These are phyloP conservation scores for Champsocephalus gunnari DNA, from an alignment of 2,797 vertebrate species.

Conservation along the genomic window DNA sequence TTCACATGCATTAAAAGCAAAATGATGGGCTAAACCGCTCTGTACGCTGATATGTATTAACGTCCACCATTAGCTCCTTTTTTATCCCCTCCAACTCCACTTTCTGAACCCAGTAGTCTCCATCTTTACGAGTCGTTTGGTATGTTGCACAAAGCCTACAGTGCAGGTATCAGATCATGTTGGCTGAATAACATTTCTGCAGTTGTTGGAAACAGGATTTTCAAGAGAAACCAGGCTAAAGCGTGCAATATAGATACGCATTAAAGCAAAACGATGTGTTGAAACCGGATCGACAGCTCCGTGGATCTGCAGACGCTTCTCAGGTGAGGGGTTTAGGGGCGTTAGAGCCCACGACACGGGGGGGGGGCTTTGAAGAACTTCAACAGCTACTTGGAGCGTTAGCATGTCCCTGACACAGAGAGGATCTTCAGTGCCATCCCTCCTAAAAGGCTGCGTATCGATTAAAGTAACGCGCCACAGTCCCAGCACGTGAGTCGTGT, in stretches of 20 bases:
- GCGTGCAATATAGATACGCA: too few species aligned
- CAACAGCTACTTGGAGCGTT: constrained; percentile 14
- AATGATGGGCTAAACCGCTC: too few species aligned
- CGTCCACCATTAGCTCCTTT: too few species aligned
- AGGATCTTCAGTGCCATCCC: neutral
- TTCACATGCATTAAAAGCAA: too few species aligned
- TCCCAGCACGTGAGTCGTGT: constrained; percentile 55
- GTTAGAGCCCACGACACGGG: neutral
- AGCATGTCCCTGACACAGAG: constrained; percentile 5
- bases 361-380: too few species aligned
- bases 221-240: neutral
- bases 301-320: too few species aligned
- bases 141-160: too few species aligned
- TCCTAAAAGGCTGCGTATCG: neutral
- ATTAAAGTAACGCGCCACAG: constrained; percentile 27
- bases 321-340: neutral
- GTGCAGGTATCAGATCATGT: neutral
- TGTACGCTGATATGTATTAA: too few species aligned
- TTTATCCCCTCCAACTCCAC: neutral
- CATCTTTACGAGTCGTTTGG: neutral
- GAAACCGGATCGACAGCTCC: too few species aligned
- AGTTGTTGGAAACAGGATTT: neutral
- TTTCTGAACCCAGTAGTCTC: neutral
- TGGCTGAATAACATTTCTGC: neutral
- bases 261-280: too few species aligned